A percentile compares a stretch with the other conserved stretches of the same genome.
Conservation (phyloP, 2,113 vertebrate genomes). For the Chaetodon trifascialis region DNA sequence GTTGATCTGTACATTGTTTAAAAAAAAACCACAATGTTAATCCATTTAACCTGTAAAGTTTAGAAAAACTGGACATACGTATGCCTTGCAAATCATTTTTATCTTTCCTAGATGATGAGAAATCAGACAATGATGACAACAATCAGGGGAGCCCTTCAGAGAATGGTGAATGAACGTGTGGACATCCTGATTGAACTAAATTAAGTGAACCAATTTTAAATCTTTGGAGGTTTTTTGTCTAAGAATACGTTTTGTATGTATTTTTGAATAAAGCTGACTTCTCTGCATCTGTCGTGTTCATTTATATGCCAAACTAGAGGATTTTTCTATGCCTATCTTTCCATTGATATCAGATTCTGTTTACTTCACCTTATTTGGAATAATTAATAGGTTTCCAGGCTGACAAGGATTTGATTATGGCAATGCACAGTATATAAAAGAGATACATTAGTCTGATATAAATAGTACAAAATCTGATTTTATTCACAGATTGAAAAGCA, state of each 20-base stretch:
- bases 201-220: constrained; percentile 19
- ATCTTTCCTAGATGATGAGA: constrained; percentile 92
- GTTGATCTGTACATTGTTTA: background rate
- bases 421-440: background rate
- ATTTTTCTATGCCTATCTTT: background rate
- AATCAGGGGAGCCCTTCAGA: constrained; percentile 88
- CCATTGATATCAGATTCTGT: background rate
- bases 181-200: background rate
- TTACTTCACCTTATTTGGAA: background rate
- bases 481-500: background rate
- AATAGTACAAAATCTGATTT: background rate
- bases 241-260: constrained; percentile 58
- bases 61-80: background rate
- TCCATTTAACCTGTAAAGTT: background rate
- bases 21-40: background rate
- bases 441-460: background rate
- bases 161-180: constrained; percentile 81
- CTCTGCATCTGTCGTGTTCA: background rate
- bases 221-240: constrained; percentile 24
- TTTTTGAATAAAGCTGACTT: constrained; percentile 77
- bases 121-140: constrained; percentile 91
- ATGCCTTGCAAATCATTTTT: background rate
- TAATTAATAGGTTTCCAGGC: background rate
- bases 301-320: background rate
- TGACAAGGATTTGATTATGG: background rate